Evolutionary conservation across 2,888 invertebrate species (phyloP), one percentile per base, ranked within the genome.

Genomic region (Caenorhabditis zanzibari): DNA sequence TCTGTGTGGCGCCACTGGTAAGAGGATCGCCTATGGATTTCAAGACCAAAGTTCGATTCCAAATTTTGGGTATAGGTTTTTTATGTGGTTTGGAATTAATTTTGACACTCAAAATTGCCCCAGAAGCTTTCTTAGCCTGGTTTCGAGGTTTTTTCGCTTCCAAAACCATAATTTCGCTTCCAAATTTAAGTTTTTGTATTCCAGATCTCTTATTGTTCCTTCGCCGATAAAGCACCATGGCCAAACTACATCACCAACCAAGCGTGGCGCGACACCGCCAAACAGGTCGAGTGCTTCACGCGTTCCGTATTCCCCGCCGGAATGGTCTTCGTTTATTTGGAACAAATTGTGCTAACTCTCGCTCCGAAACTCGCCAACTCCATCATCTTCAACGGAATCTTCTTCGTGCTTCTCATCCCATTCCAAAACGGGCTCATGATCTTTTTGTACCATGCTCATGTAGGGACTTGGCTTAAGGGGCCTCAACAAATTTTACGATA

Each of bases 231-330:
- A 28, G 87, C 87, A 0, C 87, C 87, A 0, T 87, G 86, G 79
- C 83, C 85, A 7, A 81, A 85, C 47, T 87, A 83, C 76, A 87
- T 87, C 61, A 81, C 76, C 9, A 81, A 85, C 56, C 52, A 75
- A n/a, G 59, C 83, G 24, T 86, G 86, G 85, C 24, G 63, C 19
- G 82, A 76, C 24, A 81, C 81, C 12, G 76, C 76, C 7, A 73
- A 68, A 24, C 85, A 86, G 28, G 87, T 87, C 41, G 87, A 87
- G 44, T 86, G 85, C 54, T 75, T 87, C 59, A 87, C 87, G 4
- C 69, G 87, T 35, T 86, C 85, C 58, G 82, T 87, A 5, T 87
- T 87, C 59, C 87, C 87, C 6, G 86, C 87, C 6, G 87, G 87
- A 52, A 87, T 87, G 87, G 68, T 87, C 10, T 87, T 87, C 61